Conservation (phyloP, 2,888 invertebrate genomes). For the Rhopalosiphum nymphaeae region DNA sequence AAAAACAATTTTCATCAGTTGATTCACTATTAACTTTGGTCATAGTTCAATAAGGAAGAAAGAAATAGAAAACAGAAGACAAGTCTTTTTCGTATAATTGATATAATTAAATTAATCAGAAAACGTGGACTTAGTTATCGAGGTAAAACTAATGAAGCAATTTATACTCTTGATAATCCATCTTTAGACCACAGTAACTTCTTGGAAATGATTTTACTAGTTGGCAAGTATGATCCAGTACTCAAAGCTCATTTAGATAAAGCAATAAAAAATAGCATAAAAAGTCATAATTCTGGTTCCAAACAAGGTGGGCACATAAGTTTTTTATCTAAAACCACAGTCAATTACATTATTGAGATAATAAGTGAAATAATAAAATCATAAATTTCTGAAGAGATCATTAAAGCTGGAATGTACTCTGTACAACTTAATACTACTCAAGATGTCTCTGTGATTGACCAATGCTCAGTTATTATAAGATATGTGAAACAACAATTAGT, state of each 20-base stretch:
- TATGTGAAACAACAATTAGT: conserved; percentile 65
- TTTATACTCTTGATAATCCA: background rate
- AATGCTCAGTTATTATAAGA: conserved; percentile 64
- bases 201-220: conserved; percentile 1
- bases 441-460: background rate
- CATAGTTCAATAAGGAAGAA: too few species aligned
- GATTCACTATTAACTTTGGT: background rate
- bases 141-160: background rate
- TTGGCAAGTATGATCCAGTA: background rate
- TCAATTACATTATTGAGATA: too few species aligned
- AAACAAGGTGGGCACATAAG: too few species aligned
- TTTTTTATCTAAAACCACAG: too few species aligned
- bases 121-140: background rate
- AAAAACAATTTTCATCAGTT: too few species aligned
- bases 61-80: too few species aligned
- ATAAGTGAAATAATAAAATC: too few species aligned
- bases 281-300: too few species aligned
- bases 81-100: background rate
- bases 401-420: conserved; percentile 41
- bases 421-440: conserved; percentile 43
- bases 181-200: background rate
- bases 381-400: background rate
- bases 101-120: background rate
- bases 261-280: background rate
- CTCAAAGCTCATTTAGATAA: too few species aligned